Evolutionary conservation across 2,797 vertebrate species (phyloP).

Genomic region (Neosilurus hyrtlii): DNA sequence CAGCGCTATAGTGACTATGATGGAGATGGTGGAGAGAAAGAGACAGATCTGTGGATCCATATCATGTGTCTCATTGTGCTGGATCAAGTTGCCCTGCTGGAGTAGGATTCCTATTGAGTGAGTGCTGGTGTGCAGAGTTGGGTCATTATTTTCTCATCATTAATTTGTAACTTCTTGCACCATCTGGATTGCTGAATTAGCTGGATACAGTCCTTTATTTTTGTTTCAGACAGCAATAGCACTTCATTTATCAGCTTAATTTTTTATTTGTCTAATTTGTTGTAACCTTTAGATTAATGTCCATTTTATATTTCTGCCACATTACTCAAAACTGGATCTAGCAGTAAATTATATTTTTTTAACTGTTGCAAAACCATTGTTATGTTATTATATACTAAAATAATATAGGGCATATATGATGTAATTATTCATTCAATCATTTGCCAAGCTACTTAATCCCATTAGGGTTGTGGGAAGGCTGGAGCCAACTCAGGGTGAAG

Average conservation of each 20-base stretch:
- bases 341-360: background rate
- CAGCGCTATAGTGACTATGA: conserved; percentile 38
- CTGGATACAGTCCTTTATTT: conserved; percentile 1
- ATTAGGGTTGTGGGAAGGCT: too few relatives aligned
- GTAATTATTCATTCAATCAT: background rate
- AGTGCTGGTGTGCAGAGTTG: conserved; percentile 31
- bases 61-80: conserved; percentile 44
- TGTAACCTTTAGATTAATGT: background rate
- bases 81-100: conserved; percentile 44
- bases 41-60: conserved; percentile 5
- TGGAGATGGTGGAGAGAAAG: conserved; percentile 4
- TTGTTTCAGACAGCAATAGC: conserved; percentile 11
- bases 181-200: conserved; percentile 44
- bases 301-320: background rate
- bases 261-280: background rate
- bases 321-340: background rate
- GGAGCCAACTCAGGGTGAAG: too few relatives aligned
- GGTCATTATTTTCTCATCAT: conserved; percentile 51
- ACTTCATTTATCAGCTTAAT: background rate
- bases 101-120: conserved; percentile 47
- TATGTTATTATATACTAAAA: background rate
- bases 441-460: too few relatives aligned
- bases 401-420: background rate
- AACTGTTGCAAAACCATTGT: background rate
- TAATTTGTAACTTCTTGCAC: conserved; percentile 32